Percentiles rank a stretch among this genome's conserved stretches.
phyloP scores from a whole-genome alignment of 2,113 vertebrate genomes.

The Hypocryptadius cinnamomeus region DNA sequence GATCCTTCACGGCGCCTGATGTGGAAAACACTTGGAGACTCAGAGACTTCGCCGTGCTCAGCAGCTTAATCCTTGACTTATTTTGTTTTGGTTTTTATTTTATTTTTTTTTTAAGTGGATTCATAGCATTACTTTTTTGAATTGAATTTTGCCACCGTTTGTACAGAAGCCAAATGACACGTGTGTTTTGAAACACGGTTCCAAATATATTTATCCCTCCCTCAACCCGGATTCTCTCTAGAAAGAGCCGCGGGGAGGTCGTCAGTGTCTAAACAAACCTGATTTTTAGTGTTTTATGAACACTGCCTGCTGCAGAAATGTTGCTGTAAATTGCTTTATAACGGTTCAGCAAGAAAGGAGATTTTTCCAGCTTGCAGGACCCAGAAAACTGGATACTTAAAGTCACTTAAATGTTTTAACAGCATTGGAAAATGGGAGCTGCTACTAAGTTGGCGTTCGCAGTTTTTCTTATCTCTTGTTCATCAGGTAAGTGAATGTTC shows the following conservation, averaged over 20 bases:
- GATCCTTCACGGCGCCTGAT: background rate
- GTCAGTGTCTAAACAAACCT: background rate
- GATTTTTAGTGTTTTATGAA: slow-evolving; percentile 49
- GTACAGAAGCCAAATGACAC: slow-evolving; percentile 65
- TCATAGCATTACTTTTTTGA: slow-evolving; percentile 40
- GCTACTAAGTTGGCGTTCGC: slow-evolving; percentile 96
- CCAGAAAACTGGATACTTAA: slow-evolving; percentile 67
- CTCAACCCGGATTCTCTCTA: background rate
- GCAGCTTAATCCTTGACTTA: background rate
- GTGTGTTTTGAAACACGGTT: slow-evolving; percentile 55
- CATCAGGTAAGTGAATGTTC: slow-evolving; percentile 86
- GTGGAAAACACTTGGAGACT: background rate
- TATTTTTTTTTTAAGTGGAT: slow-evolving; percentile 10
- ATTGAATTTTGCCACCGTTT: slow-evolving; percentile 56
- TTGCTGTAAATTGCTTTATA: slow-evolving; percentile 61
- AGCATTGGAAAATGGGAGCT: slow-evolving; percentile 92
- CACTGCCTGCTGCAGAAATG: slow-evolving; percentile 10
- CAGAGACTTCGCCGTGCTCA: background rate
- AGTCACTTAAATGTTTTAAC: slow-evolving; percentile 68
- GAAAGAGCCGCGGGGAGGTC: background rate
- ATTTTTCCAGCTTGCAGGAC: slow-evolving; percentile 65
- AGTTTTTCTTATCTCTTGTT: slow-evolving; percentile 98
- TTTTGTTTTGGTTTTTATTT: background rate
- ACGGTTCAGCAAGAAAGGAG: slow-evolving; percentile 63
- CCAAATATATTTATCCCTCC: slow-evolving; percentile 38